Conservation (phyloP, 2,888 invertebrate genomes). For the Caenorhabditis auriculariae region DNA sequence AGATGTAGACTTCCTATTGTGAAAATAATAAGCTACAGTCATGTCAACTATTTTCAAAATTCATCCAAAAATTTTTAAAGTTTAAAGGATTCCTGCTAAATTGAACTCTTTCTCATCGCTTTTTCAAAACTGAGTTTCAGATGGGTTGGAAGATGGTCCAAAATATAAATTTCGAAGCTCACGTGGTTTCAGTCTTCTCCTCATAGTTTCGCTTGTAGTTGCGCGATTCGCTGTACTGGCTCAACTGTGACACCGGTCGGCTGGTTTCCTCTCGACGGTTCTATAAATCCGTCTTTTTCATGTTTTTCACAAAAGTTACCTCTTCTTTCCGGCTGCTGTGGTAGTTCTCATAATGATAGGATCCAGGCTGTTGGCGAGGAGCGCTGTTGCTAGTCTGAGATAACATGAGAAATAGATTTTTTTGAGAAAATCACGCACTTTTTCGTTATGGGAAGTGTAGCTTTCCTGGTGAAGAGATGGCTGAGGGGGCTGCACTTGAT, state of each 20-base stretch:
- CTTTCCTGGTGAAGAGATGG: slow-evolving; percentile 27
- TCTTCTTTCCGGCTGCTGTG: slow-evolving; percentile 31
- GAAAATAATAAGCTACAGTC: too few relatives aligned
- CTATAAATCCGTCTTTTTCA: slow-evolving; percentile 2
- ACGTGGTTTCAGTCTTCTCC: slow-evolving; percentile 44
- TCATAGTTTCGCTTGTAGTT: slow-evolving; percentile 42
- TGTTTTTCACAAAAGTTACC: slow-evolving; percentile 7
- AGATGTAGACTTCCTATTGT: too few relatives aligned
- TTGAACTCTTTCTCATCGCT: too few relatives aligned
- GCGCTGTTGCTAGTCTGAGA: slow-evolving; percentile 6
- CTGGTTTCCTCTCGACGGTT: slow-evolving; percentile 32
- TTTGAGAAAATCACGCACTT: too few relatives aligned
- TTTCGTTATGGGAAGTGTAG: slow-evolving; percentile 21
- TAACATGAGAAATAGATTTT: slow-evolving; percentile 1
- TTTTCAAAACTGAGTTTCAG: too few relatives aligned
- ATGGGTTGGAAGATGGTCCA: not conserved
- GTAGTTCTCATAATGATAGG: slow-evolving; percentile 29
- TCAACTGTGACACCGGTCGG: slow-evolving; percentile 41
- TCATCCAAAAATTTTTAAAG: too few relatives aligned
- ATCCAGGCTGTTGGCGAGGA: slow-evolving; percentile 17
- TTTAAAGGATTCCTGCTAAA: too few relatives aligned
- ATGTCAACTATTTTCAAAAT: too few relatives aligned
- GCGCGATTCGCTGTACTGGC: slow-evolving; percentile 35
- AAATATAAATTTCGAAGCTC: not conserved
- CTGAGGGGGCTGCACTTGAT: slow-evolving; percentile 22